phyloP scores from a whole-genome alignment of 2,797 vertebrate genomes.

The Simalia tracyae region DNA sequence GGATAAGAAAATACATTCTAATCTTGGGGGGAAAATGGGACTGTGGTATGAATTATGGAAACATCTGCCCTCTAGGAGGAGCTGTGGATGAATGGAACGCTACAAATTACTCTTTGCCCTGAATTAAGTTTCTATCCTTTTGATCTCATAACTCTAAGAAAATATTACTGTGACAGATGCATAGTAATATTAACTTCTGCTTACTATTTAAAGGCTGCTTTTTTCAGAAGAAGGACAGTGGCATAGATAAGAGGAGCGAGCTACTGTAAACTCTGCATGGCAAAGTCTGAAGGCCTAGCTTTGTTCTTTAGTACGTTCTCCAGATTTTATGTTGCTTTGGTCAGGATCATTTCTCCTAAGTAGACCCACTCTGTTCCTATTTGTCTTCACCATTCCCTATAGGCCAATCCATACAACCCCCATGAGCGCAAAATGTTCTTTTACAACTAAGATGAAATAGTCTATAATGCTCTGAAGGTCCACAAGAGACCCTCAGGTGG shows the following conservation, averaged over 20 bases:
- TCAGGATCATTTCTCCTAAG: not conserved
- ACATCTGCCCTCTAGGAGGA: not conserved
- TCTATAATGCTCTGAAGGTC: not conserved
- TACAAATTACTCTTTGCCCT: not conserved
- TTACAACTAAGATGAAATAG: not conserved
- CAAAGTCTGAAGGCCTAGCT: not conserved
- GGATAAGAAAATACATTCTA: not conserved
- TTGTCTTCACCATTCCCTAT: not conserved
- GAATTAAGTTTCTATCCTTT: slow-evolving; percentile 1
- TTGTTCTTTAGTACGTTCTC: not conserved
- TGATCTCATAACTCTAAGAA: not conserved
- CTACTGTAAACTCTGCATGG: not conserved
- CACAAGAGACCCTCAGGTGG: not conserved
- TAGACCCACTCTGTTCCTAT: not conserved
- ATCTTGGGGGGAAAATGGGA: not conserved
- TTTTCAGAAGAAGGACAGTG: not conserved
- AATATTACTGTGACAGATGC: not conserved
- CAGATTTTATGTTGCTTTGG: not conserved
- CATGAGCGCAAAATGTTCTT: not conserved
- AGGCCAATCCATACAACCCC: not conserved
- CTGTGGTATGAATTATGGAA: not conserved
- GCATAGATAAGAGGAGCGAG: not conserved
- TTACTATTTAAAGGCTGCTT: not conserved
- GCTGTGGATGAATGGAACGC: not conserved
- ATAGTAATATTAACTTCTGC: not conserved